Base-by-base conservation (phyloP, 2,888 invertebrate species). In the Timema podura region DNA sequence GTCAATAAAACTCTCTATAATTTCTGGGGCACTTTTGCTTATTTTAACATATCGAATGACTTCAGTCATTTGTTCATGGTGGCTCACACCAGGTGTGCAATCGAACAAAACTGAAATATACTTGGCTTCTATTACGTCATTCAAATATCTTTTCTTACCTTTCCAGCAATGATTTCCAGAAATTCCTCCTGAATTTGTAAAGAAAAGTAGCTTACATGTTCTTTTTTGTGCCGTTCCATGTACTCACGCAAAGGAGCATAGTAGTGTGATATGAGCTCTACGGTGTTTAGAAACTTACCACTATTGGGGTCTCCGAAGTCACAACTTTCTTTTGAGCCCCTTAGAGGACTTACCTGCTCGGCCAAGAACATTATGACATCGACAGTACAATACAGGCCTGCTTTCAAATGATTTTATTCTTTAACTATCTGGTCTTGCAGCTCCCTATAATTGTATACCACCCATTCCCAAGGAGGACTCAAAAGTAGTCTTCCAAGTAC, bases 241-340 rank as follows among this genome's bases (percentile, higher is more conserved):
- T 59, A 45, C 45, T 59, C 16, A 59, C 59, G 59, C 16, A 16
- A 59, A 59, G 30, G 11, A 10, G 16, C 59, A 59, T 59, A 8
- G 59, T 59, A 59, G 30, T 59, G 59, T 2, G 59, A 59, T 59
- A 16, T 10, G 9, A 59, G 59, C 44, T 59, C 30, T 16, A 59
- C 45, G 7, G 16, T 59, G 13, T 59, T 59, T 6, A 59, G 59
- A 59, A 59, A 59, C 45, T 59, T 59, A 10, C 59, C 59, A 59
- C 59, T 59, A 30, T 45, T 59, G 59, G 59, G 59, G 45, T 59
- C 16, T 44, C 16, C 59, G 45, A 59, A 59, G 59, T 59, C 59
- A 16, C 30, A 59, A 10, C 13, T 30, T 59, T 59, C 16, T 59
- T 59, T 30, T 59, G 59, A 59, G 6, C 59, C 59, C 59, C 59